Conservation (phyloP, 2,113 vertebrate species). For the Himantopus leucocephalus region DNA sequence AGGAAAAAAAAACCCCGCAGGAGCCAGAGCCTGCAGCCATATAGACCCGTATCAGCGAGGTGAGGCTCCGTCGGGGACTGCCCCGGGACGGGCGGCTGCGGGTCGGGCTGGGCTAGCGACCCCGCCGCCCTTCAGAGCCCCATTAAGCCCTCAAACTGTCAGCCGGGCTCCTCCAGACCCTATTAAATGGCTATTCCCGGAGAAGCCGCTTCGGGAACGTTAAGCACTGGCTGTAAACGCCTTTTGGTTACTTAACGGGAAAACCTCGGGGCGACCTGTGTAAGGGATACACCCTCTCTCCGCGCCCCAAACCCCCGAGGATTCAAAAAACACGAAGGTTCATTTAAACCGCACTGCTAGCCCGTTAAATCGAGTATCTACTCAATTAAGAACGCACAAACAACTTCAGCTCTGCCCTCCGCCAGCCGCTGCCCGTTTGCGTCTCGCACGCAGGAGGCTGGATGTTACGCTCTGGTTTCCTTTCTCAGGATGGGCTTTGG, state of each 20-base stretch:
- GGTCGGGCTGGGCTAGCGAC: not conserved
- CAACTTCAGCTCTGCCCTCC: not conserved
- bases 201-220: not conserved
- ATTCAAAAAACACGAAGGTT: not conserved
- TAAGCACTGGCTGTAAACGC: not conserved
- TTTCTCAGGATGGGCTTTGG: not conserved
- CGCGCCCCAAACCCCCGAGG: not conserved
- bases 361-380: not conserved
- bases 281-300: not conserved
- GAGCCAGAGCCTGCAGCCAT: not conserved
- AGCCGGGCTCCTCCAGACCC: not conserved
- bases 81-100: not conserved
- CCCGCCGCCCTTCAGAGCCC: not conserved
- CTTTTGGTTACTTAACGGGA: not conserved
- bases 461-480: not conserved
- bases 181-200: not conserved
- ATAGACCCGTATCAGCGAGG: fast-evolving
- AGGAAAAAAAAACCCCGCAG: not conserved
- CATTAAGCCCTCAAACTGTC: not conserved
- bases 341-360: not conserved
- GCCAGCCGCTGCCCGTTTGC: not conserved
- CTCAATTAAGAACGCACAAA: not conserved
- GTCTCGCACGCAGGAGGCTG: not conserved
- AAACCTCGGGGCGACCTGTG: fast-evolving
- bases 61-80: fast-evolving